Conservation (phyloP, 2,888 invertebrate genomes). For the Sphecodes monilicornis region DNA sequence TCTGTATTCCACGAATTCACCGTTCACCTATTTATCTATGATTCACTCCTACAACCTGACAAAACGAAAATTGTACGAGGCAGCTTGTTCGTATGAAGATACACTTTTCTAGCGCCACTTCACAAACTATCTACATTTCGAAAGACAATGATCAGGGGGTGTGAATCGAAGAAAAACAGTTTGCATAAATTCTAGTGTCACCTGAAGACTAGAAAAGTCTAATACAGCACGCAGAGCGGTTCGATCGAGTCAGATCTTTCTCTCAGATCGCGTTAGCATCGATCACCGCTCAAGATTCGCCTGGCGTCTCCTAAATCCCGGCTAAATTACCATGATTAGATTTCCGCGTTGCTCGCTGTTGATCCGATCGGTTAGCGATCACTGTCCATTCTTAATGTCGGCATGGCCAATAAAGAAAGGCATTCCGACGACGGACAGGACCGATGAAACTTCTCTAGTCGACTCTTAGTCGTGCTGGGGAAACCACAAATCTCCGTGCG, state of each 20-base stretch:
- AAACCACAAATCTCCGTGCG: constrained; percentile 11
- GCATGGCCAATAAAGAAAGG: not conserved
- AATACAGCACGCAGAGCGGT: not conserved
- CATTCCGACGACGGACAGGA: not conserved
- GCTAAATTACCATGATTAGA: constrained; percentile 9
- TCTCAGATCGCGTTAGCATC: not conserved
- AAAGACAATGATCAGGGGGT: too few relatives aligned
- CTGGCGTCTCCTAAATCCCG: not conserved
- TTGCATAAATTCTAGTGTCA: not conserved
- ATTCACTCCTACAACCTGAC: not conserved
- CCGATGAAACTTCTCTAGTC: not conserved
- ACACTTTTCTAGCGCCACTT: too few relatives aligned
- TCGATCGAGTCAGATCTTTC: not conserved
- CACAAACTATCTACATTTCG: too few relatives aligned
- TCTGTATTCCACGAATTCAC: not conserved
- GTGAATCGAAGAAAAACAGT: not conserved
- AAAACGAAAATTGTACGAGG: not conserved
- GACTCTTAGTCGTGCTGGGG: not conserved
- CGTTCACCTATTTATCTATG: not conserved
- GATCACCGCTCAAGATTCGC: not conserved
- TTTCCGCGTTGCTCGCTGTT: not conserved
- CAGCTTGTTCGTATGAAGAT: not conserved
- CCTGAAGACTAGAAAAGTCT: not conserved
- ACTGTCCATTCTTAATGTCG: not conserved
- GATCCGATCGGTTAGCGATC: not conserved